Evolutionary conservation across 2,888 invertebrate species (phyloP).

Genomic region (Netelia fuscicornis): DNA sequence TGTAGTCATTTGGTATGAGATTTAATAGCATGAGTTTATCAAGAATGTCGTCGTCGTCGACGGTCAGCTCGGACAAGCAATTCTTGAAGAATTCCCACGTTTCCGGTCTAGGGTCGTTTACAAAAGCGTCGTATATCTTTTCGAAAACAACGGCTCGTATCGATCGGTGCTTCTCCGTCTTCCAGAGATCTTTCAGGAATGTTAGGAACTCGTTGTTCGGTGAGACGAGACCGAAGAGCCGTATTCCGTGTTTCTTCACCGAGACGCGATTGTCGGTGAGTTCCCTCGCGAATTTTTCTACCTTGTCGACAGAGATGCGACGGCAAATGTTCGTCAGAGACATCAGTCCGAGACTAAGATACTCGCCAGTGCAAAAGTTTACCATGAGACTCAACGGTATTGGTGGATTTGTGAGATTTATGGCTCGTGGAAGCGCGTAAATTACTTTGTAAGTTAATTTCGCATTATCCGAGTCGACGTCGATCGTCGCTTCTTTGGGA

Average conservation of each 20-base stretch:
- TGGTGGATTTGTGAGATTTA: conserved; percentile 78
- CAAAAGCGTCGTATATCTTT: conserved; percentile 67
- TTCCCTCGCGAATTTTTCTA: conserved; percentile 71
- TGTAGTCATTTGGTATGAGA: conserved; percentile 66
- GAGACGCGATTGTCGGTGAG: conserved; percentile 75
- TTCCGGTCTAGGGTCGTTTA: conserved; percentile 53
- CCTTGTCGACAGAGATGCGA: conserved; percentile 68
- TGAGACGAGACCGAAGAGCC: conserved; percentile 73
- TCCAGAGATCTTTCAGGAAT: conserved; percentile 71
- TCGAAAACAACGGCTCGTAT: conserved; percentile 74
- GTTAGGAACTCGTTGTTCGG: conserved; percentile 59
- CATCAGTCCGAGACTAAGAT: conserved; percentile 66
- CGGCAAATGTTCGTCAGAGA: conserved; percentile 67
- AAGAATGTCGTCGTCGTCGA: conserved; percentile 66
- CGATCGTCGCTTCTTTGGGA: conserved; percentile 69
- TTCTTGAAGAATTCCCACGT: conserved; percentile 72
- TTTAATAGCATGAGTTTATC: background rate
- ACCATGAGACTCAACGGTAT: conserved; percentile 72
- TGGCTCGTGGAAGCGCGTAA: conserved; percentile 36
- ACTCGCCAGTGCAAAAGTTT: conserved; percentile 74
- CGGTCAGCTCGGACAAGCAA: conserved; percentile 65
- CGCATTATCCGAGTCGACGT: conserved; percentile 63
- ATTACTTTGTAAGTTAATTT: conserved; percentile 48
- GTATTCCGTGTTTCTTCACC: conserved; percentile 79
- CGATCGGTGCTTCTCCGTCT: conserved; percentile 71